Base-by-base conservation (phyloP, 2,888 invertebrate genomes). In the Dioctria rufipes region DNA sequence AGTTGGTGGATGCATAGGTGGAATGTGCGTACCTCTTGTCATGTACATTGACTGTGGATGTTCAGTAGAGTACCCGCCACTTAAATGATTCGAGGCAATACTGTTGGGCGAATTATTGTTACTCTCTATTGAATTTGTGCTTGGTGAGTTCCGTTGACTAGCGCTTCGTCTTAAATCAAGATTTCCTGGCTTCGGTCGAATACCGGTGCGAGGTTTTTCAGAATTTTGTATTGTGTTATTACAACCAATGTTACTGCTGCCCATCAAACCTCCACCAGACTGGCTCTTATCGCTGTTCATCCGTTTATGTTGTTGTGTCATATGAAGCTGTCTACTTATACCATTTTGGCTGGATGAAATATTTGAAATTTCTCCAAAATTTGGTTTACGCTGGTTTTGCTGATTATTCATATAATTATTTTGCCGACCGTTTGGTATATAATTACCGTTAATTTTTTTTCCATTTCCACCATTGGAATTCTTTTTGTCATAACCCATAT, bases 101-200 rank as follows among this genome's bases (percentile, higher is more conserved):
- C 88, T 89, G 85, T 89, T 89, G 73, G 89, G 89, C 82, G 89
- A 89, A 84, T 89, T 89, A 84, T 89, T 89, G 85, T 86, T 89
- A 83, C 89, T 89, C 83, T 89, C 88, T 80, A 88, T 85, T 65
- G 86, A 87, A 83, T 88, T 89, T 82, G 89, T 88, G 83, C 89
- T 87, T 25, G 89, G 89, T 80, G 89, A 89, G 80, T 89, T 89
- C 11, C 89, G 87, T 82, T 89, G 89, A 82, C 89, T 89, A 40
- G 86, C 86, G 80, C 86, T 88, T 3, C 89, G 86, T 49, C 86
- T 86, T 81, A 87, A 87, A 80, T 87, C 87, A 80, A 86, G 85
- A 83, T 86, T 86, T 11, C 85, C 85, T 69, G 88, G 88, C 63
- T 88, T 88, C 54, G 87, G 87, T 51, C 86, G 84, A 9, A 85